Base-by-base conservation (phyloP, 2,113 vertebrate species). In the Isurus oxyrinchus region DNA sequence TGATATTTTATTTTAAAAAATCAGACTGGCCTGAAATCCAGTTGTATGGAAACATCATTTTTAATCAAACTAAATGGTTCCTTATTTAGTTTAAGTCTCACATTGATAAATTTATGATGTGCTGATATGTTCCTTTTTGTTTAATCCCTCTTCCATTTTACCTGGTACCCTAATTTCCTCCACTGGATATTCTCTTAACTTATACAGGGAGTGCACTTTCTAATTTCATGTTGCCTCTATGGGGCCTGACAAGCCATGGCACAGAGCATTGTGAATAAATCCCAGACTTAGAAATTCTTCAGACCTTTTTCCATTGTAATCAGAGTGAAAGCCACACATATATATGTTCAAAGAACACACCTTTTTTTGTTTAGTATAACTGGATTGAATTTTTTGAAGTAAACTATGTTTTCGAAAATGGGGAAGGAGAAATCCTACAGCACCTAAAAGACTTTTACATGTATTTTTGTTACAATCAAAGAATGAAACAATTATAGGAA, bases 11-110 rank as follows among this genome's bases (percentile, higher is more conserved):
- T 40, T 40, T 40, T 66, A 35, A 66, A 94, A 94, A 35, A 21
- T 8, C 21, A n/a, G 5, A 40, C 21, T 94, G 6, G n/a, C 66
- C 49, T 95, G 49, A 76, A 95, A 72, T 95, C 94, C 27, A 72
- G 40, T 95, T 95, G 94, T 95, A 66, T 95, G 94, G 94, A 72
- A 53, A 95, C 94, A 5, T 49, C 94, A 72, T 72, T 13, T 95
- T 72, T 95, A 95, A 95, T 67, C 88, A 35, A 19, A 87, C 44
- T 87, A 87, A 90, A 31, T 57, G 23, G 31, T 53, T 10, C 57
- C 7, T 21, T 95, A 49, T 72, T 69, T 40, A 69, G 40, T 90
- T 57, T 44, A 53, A 27, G 5, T 44, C 40, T 66, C 61, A 49
- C 72, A 53, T 95, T 69, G 66, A 95, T 69, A 63, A n/a, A 94